Evolutionary conservation across 2,113 vertebrate genomes (phyloP).

Genomic region (Chelonoidis abingdonii): DNA sequence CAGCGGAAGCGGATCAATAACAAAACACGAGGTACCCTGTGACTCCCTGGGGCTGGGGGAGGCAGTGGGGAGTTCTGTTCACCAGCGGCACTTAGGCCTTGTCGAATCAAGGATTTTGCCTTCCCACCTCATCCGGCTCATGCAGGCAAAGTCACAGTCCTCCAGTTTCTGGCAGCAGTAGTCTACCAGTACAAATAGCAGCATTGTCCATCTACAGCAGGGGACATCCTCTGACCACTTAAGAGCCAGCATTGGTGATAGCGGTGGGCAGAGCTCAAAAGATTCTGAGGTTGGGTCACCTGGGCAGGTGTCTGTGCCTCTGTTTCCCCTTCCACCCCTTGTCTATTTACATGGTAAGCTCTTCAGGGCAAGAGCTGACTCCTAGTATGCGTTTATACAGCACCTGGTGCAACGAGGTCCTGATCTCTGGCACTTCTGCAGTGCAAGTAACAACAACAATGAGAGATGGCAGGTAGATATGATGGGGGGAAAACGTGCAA

Average conservation of each 20-base stretch:
- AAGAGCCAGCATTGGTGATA: neutral
- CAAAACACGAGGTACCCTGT: conserved; percentile 90
- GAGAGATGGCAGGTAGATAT: neutral
- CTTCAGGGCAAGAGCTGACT: neutral
- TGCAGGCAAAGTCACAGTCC: neutral
- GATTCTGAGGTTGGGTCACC: neutral
- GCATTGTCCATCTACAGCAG: neutral
- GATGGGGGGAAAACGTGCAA: neutral
- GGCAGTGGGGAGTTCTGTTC: neutral
- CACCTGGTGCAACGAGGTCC: neutral
- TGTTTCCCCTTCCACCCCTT: neutral
- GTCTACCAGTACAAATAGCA: neutral
- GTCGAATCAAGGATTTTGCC: neutral
- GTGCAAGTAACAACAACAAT: neutral
- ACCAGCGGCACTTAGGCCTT: neutral
- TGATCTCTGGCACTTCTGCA: neutral
- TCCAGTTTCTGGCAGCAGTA: neutral
- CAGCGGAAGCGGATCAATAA: conserved; percentile 96
- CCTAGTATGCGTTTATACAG: neutral
- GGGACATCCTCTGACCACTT: neutral
- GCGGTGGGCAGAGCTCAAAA: neutral
- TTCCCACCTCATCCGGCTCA: neutral
- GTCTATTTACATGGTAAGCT: neutral
- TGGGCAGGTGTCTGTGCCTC: neutral
- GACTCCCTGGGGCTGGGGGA: neutral